Conservation (phyloP, 2,797 vertebrate species). For the Oophaga sylvatica region DNA sequence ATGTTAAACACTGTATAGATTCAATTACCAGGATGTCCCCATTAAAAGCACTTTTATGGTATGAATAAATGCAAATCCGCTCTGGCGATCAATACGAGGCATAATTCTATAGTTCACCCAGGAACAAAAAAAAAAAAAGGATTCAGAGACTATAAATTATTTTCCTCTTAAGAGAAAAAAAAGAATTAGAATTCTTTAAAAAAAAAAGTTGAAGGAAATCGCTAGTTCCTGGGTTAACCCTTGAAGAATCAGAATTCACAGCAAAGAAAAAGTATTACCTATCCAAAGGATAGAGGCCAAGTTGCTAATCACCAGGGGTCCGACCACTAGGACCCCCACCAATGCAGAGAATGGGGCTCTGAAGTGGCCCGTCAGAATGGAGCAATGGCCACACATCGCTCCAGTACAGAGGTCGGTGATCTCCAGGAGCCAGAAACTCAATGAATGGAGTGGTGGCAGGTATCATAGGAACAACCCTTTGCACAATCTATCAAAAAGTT, state of each 20-base stretch:
- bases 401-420: no score
- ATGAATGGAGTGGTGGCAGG: no score
- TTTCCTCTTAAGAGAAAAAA: constrained; percentile 62
- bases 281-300: no score
- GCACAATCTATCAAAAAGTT: neutral
- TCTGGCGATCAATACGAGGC: constrained; percentile 79
- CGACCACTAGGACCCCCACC: no score
- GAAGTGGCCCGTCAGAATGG: no score
- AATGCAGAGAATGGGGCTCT: no score
- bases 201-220: constrained; percentile 47
- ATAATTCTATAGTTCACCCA: constrained; percentile 76
- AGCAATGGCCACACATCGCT: no score
- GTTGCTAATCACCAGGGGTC: no score
- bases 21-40: constrained; percentile 79
- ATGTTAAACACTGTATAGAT: constrained; percentile 80
- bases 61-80: constrained; percentile 82
- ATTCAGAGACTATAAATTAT: constrained; percentile 73
- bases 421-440: no score
- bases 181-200: constrained; percentile 63
- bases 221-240: neutral
- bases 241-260: neutral
- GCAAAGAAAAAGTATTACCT: no score
- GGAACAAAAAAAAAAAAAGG: constrained; percentile 69
- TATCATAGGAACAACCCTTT: no score
- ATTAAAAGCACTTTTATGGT: constrained; percentile 81